Evolutionary conservation across 2,113 vertebrate genomes (phyloP).

Genomic region (Bubo bubo): DNA sequence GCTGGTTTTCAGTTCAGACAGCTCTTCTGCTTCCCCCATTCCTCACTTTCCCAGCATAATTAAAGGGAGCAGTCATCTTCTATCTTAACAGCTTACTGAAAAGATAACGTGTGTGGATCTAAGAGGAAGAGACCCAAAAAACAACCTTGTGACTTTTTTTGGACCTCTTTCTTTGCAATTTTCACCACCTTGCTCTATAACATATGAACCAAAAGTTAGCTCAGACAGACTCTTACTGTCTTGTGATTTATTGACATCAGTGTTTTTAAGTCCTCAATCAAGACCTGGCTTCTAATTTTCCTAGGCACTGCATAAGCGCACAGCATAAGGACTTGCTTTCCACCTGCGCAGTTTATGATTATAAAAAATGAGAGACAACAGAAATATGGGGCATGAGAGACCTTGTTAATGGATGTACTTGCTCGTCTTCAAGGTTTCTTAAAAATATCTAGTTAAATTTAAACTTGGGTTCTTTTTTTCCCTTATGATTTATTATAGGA

Average conservation of each 20-base stretch:
- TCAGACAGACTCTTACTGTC: neutral
- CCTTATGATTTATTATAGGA: neutral
- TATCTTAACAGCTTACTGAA: slow-evolving; percentile 15
- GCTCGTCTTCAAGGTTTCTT: neutral
- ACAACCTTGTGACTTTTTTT: neutral
- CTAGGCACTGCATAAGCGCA: neutral
- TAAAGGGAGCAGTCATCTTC: slow-evolving; percentile 31
- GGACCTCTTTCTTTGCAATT: neutral
- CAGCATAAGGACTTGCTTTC: neutral
- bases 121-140: slow-evolving; percentile 4
- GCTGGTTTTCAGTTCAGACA: slow-evolving; percentile 55
- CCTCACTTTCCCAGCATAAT: slow-evolving; percentile 43
- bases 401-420: neutral
- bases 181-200: neutral
- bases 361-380: neutral
- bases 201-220: neutral
- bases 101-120: neutral
- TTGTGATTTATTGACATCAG: neutral
- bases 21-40: slow-evolving; percentile 38
- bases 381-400: neutral
- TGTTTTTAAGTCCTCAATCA: neutral
- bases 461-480: neutral
- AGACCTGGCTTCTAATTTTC: neutral
- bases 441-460: neutral
- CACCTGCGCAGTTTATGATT: neutral